These are phyloP conservation scores for Motacilla tschutschensis DNA, from an alignment of 2,113 vertebrate genomes.

Conservation along the genomic window DNA sequence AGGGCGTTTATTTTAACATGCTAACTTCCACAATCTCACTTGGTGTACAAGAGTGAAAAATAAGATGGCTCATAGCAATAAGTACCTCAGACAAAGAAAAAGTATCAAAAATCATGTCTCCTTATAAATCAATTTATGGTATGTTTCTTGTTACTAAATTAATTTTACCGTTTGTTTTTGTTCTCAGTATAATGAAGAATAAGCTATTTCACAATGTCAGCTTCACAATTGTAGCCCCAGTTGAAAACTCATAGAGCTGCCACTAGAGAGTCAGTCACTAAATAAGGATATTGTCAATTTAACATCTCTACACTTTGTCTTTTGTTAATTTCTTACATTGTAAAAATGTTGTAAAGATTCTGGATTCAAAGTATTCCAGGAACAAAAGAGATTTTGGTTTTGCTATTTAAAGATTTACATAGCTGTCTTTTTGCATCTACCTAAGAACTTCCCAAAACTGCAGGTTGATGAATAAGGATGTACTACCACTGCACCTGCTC, in stretches of 20 bases:
- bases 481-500: rapidly evolving
- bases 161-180: background rate
- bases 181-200: background rate
- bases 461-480: rapidly evolving
- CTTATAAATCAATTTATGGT: background rate
- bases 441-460: background rate
- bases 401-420: background rate
- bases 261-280: background rate
- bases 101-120: background rate
- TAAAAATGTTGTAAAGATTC: background rate
- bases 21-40: background rate
- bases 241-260: background rate
- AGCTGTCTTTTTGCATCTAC: background rate
- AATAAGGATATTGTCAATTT: background rate
- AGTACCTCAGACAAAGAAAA: background rate
- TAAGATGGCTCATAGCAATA: rapidly evolving
- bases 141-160: background rate
- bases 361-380: background rate
- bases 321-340: background rate
- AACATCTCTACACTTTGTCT: background rate
- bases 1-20: background rate
- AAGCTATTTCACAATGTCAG: background rate
- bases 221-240: background rate
- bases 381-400: background rate
- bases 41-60: background rate